A percentile compares a stretch with the other conserved stretches of the same genome.
Conservation (phyloP, 2,797 vertebrate species). For the Tiaroga cobitis region DNA sequence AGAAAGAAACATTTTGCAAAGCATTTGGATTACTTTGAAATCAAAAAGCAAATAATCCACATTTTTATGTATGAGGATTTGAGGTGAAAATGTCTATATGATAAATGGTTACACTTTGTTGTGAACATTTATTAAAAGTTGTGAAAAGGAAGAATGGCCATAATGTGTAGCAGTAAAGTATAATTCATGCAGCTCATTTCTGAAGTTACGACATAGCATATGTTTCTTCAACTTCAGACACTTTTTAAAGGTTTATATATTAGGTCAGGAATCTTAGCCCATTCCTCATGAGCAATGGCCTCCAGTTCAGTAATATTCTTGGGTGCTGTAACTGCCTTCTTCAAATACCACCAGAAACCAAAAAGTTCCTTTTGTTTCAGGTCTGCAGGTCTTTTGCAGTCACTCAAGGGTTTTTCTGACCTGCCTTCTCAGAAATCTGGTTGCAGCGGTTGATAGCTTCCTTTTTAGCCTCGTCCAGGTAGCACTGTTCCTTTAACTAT, state of each 20-base stretch:
- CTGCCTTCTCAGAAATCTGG: too few relatives aligned
- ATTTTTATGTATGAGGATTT: conserved; percentile 27
- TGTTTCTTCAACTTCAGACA: not conserved
- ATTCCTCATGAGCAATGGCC: too few relatives aligned
- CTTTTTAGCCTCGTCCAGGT: too few relatives aligned
- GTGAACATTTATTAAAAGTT: not conserved
- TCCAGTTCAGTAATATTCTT: too few relatives aligned
- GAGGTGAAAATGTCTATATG: not conserved
- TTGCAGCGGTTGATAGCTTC: too few relatives aligned
- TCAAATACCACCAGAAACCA: too few relatives aligned
- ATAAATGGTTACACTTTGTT: not conserved
- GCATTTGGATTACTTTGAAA: conserved; percentile 1
- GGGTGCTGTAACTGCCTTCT: too few relatives aligned
- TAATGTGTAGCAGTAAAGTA: not conserved
- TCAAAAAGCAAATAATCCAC: conserved; percentile 16
- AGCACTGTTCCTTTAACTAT: too few relatives aligned
- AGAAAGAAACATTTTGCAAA: not conserved
- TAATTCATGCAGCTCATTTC: not conserved
- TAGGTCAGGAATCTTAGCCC: too few relatives aligned
- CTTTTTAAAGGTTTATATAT: not conserved
- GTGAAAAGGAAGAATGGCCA: not conserved
- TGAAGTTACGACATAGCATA: not conserved
- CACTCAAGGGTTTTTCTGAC: too few relatives aligned
- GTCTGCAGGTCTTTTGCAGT: too few relatives aligned
- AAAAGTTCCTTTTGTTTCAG: too few relatives aligned